Base-by-base conservation (phyloP, 2,888 invertebrate species). In the Polydrusus cervinus region DNA sequence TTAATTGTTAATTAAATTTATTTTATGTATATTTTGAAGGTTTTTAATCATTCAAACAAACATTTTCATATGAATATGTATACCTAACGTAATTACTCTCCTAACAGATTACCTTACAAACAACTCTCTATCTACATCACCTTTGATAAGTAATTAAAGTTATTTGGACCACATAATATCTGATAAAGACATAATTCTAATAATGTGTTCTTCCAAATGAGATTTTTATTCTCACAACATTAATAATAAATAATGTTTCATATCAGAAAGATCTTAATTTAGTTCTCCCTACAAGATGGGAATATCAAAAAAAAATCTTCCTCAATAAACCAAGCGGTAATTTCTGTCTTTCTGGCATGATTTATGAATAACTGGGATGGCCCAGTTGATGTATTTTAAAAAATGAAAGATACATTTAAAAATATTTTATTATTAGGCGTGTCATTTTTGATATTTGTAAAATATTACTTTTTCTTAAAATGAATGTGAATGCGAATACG, bases 191-290 rank as follows among this genome's bases (percentile, higher is more conserved):
- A 10, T 51, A 53, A 53, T 49, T 8, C 18, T 14, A 14, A 9
- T 14, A n/a, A 57, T 57, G 34, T 34, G 34, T 38, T 60, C 9
- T 38, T 38, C 38, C 18, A 38, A 60, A 38, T 60, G 3, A 18
- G 8, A 16, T 60, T 60, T 16, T 38, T 30, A 38, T 34, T 47
- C 38, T 38, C 38, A 34, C 20, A 53, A 9, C 38, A 13, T 51
- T 67, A 53, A 67, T 66, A 51, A 53, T 67, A 67, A 53, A 55
- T 38, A 60, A 60, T 60, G 49, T 67, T 67, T 67, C 67, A n/a
- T 67, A 67, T 67, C 67, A 9, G 55, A 53, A 51, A 67, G 49
- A 67, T 67, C 67, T 67, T 51, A 67, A 67, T 53, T 67, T 55
- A 67, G 67, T 67, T 67, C 67, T 53, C 67, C 67, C 53, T 66